phyloP scores from a whole-genome alignment of 1,140 invertebrate genomes.

The Hyposmocoma kahamanoa region DNA sequence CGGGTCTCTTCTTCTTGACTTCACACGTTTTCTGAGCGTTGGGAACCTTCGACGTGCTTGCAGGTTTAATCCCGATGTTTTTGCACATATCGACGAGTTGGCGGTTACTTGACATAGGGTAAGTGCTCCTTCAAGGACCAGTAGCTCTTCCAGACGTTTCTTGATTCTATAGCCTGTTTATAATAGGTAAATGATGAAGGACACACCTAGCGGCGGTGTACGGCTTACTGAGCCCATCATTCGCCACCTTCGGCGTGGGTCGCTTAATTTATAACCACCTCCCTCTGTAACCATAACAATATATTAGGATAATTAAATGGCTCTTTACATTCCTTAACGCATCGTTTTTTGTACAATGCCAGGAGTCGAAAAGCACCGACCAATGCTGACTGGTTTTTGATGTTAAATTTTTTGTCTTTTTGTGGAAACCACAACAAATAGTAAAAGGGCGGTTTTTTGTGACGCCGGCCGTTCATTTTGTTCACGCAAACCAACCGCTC shows the following conservation, averaged over 20 bases:
- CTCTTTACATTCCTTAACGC: slow-evolving; percentile 73
- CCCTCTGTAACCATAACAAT: slow-evolving; percentile 61
- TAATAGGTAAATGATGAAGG: too few relatives aligned
- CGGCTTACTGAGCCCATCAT: slow-evolving; percentile 31
- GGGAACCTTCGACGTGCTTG: too few relatives aligned
- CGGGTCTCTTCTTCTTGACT: too few relatives aligned
- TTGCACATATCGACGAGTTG: too few relatives aligned
- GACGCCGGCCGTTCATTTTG: slow-evolving; percentile 43
- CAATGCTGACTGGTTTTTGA: slow-evolving; percentile 68
- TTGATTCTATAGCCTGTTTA: too few relatives aligned
- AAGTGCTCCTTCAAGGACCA: too few relatives aligned
- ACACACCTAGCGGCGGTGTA: too few relatives aligned
- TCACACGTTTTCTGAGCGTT: too few relatives aligned
- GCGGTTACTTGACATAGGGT: too few relatives aligned
- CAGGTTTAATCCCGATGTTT: too few relatives aligned
- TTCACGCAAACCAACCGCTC: slow-evolving; percentile 20
- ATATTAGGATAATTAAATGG: slow-evolving; percentile 74
- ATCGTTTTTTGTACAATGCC: slow-evolving; percentile 67
- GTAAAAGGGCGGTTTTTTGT: slow-evolving; percentile 62
- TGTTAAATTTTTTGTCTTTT: slow-evolving; percentile 56
- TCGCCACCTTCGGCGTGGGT: slow-evolving; percentile 41
- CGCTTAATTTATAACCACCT: slow-evolving; percentile 38
- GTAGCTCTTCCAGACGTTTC: too few relatives aligned
- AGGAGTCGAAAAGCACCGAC: slow-evolving; percentile 66
- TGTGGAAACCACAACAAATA: slow-evolving; percentile 64